These are phyloP conservation scores for Harmothoe impar DNA, from an alignment of 2,888 invertebrate genomes.

Conservation along the genomic window DNA sequence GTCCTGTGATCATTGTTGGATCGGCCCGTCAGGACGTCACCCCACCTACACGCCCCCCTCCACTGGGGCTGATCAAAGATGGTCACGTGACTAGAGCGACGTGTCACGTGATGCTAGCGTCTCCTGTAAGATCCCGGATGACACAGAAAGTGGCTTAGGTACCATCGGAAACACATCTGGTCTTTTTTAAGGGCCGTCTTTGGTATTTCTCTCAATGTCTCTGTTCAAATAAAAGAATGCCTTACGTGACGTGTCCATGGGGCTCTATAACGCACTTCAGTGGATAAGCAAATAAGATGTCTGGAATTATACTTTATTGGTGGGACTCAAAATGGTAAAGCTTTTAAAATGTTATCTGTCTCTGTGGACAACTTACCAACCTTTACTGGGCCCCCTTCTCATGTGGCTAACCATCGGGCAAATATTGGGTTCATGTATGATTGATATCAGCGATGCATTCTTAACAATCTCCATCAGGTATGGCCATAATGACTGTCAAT, in stretches of 20 bases:
- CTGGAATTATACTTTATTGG: too few species aligned
- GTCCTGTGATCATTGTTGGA: slow-evolving; percentile 4
- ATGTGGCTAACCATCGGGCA: too few species aligned
- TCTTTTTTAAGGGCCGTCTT: neutral
- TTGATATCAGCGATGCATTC: too few species aligned
- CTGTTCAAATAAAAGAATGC: neutral
- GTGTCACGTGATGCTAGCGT: neutral
- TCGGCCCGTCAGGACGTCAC: neutral
- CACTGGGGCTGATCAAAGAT: slow-evolving; percentile 20
- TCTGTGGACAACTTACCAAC: too few species aligned
- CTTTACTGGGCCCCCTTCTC: too few species aligned
- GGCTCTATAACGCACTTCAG: too few species aligned
- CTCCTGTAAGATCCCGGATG: neutral
- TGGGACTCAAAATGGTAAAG: too few species aligned
- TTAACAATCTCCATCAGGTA: too few species aligned
- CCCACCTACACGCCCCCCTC: neutral
- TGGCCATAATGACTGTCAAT: too few species aligned
- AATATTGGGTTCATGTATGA: too few species aligned
- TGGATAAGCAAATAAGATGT: too few species aligned
- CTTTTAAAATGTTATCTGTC: too few species aligned
- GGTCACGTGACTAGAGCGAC: slow-evolving; percentile 16
- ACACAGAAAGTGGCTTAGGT: slow-evolving; percentile 3
- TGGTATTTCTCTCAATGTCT: neutral
- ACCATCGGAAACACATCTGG: neutral
- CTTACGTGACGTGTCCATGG: neutral